Base-by-base conservation (phyloP, 2,113 vertebrate genomes). In the Hyperoodon ampullatus region DNA sequence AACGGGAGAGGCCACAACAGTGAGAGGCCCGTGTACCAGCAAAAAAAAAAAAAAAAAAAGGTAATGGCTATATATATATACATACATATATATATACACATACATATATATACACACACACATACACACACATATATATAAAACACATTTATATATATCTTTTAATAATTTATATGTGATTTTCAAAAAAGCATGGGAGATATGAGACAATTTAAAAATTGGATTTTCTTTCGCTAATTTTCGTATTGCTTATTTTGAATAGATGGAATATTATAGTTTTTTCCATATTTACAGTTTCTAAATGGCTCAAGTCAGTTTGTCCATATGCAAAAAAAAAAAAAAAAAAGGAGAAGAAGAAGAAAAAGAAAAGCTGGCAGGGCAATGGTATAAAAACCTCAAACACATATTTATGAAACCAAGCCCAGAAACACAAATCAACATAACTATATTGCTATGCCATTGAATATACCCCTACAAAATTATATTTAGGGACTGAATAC, bases 121-220 rank as follows among this genome's bases (percentile, higher is more conserved):
- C 3, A 47, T 4, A 50, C 21, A 53, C 7, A 55, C 1, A 21
- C 19, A n/a, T 14, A 1, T 55, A 23, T 23, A 3, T 14, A 53
- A 77, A 28, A 33, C 16, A 77, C 50, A 53, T 50, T 6, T n/a
- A n/a, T n/a, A 13, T n/a, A 14, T 55, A 78, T 78, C 50, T 61
- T 77, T 42, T 35, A 95, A 77, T 55, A 61, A 30, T 70, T 93
- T 44, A 12, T 60, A 83, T 71, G 70, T 35, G 16, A 75, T 88
- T 93, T 90, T 18, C 4, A 16, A 71, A 47, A 84, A 35, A 39
- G 6, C 6, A n/a, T 60, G 14, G 14, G 63, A 55, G 23, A 14
- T 42, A 88, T 21, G 16, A 88, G 12, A 53, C 5, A 35, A 42
- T 47, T 63, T 65, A 61, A 82, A 90, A 66, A 7, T 14, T 91